Conservation (phyloP, 2,797 vertebrate species). For the Tiaroga cobitis region DNA sequence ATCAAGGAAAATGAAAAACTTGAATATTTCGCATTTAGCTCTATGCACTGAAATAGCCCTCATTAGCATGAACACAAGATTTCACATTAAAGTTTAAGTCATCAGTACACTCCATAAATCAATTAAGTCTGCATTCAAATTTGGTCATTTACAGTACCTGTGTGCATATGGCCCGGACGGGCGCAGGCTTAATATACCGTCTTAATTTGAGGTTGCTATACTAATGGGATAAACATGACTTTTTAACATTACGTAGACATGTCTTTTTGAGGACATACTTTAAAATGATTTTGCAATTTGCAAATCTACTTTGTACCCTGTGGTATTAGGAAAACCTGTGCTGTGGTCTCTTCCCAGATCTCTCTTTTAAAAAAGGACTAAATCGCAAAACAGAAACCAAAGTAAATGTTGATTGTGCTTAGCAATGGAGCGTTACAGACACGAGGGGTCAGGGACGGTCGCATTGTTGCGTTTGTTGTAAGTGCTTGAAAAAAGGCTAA, state of each 20-base stretch:
- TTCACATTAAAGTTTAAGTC: constrained; percentile 17
- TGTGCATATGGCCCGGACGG: background rate
- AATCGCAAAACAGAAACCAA: constrained; percentile 19
- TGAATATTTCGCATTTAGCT: background rate
- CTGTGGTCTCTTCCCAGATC: constrained; percentile 27
- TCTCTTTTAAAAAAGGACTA: background rate
- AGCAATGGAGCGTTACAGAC: constrained; percentile 68
- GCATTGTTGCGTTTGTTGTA: constrained; percentile 70
- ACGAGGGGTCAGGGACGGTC: constrained; percentile 62
- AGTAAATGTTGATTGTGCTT: constrained; percentile 77
- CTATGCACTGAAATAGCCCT: background rate
- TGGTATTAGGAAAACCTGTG: constrained; percentile 25
- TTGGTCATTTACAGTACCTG: constrained; percentile 6
- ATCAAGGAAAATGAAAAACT: background rate
- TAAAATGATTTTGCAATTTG: background rate
- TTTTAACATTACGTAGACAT: constrained; percentile 1
- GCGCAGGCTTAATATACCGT: background rate
- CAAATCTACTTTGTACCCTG: constrained; percentile 1
- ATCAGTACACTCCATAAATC: background rate
- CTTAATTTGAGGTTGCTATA: background rate
- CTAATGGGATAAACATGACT: background rate
- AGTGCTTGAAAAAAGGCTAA: constrained; percentile 78
- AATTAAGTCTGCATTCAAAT: background rate
- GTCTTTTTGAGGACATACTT: background rate
- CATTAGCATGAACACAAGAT: constrained; percentile 3